These are phyloP conservation scores for Ormyrus thymus DNA, from an alignment of 2,888 invertebrate genomes.

Conservation along the genomic window DNA sequence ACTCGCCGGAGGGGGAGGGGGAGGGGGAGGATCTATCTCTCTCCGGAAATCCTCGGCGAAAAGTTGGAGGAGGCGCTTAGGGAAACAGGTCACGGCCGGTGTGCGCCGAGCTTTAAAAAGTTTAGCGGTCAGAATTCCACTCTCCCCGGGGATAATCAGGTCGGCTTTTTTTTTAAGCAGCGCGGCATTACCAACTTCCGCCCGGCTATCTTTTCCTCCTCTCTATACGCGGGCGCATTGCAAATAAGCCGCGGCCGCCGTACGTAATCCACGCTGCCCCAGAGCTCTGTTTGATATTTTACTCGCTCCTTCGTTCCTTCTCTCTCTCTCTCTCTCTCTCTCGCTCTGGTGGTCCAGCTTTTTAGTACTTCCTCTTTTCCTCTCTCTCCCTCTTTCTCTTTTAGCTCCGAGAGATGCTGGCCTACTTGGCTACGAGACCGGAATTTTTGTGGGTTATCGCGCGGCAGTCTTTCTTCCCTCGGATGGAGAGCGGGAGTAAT, in stretches of 20 bases:
- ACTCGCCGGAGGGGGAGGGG: not conserved
- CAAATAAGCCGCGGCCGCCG: conserved; percentile 43
- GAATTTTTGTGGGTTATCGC: conserved; percentile 51
- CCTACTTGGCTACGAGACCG: conserved; percentile 54
- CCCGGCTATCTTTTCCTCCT: conserved; percentile 35
- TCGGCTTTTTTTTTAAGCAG: conserved; percentile 63
- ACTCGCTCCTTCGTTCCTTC: conserved; percentile 9
- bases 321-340: conserved; percentile 1
- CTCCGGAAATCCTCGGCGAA: conserved; percentile 52
- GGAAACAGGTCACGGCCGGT: conserved; percentile 66
- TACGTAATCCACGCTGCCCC: conserved; percentile 15
- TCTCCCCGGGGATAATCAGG: conserved; percentile 63
- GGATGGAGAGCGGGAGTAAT: not conserved
- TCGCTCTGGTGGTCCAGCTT: not conserved
- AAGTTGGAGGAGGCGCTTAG: conserved; percentile 49
- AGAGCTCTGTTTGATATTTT: conserved; percentile 33
- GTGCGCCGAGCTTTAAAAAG: conserved; percentile 63
- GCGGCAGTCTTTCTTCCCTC: not conserved
- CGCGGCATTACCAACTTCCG: conserved; percentile 58
- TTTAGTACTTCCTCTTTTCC: conserved; percentile 3
- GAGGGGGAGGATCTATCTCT: conserved; percentile 11
- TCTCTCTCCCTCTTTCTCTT: conserved; percentile 1
- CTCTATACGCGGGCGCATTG: conserved; percentile 51
- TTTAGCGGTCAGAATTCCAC: conserved; percentile 56
- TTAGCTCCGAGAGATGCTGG: conserved; percentile 37